phyloP scores from a whole-genome alignment of 2,797 vertebrate genomes.

The Emydoidea blandingii region DNA sequence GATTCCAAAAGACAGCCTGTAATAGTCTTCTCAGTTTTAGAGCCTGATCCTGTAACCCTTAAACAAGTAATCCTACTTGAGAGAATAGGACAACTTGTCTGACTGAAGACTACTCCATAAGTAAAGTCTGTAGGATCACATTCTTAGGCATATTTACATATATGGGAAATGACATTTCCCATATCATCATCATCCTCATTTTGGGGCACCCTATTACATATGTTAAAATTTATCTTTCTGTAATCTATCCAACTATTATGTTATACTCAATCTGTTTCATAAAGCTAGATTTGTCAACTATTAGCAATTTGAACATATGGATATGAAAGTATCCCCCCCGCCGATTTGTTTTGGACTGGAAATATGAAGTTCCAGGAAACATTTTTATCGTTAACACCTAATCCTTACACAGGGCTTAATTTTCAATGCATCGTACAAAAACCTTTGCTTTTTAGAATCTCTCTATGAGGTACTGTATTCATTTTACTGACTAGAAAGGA shows the following conservation, averaged over 20 bases:
- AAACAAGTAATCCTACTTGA: not conserved
- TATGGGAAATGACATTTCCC: not conserved
- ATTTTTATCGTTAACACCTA: not conserved
- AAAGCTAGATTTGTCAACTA: not conserved
- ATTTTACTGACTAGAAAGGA: not conserved
- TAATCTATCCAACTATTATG: not conserved
- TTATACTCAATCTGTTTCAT: too few species aligned
- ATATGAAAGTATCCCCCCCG: not conserved
- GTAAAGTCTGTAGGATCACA: not conserved
- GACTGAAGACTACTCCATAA: not conserved
- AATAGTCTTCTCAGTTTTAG: not conserved
- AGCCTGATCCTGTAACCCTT: not conserved
- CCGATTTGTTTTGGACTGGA: not conserved
- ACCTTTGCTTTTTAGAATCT: not conserved
- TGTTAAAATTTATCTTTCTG: not conserved
- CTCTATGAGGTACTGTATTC: not conserved
- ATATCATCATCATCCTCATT: not conserved
- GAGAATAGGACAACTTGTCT: not conserved
- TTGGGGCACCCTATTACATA: not conserved
- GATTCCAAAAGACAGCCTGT: not conserved
- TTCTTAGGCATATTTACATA: not conserved
- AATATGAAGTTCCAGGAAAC: not conserved
- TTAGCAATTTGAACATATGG: not conserved
- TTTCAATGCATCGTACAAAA: not conserved
- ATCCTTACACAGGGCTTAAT: not conserved